These are phyloP conservation scores for Euclidia mi DNA, from an alignment of 2,888 invertebrate genomes.

Conservation along the genomic window DNA sequence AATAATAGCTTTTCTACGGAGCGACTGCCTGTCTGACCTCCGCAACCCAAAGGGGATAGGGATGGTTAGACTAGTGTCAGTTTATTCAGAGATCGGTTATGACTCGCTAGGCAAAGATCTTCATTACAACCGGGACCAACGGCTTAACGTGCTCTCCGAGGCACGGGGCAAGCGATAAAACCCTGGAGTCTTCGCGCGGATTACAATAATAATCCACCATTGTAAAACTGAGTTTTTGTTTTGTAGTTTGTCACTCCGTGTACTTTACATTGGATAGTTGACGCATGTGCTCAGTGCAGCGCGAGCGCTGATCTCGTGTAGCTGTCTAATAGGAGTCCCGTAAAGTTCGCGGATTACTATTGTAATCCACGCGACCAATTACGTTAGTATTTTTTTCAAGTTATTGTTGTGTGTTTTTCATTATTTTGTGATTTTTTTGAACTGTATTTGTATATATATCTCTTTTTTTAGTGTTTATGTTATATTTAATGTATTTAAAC, in stretches of 20 bases:
- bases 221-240: background rate
- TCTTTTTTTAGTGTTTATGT: background rate
- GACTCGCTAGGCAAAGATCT: too few species aligned
- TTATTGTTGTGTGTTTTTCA: background rate
- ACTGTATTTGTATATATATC: background rate
- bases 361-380: slow-evolving; percentile 1
- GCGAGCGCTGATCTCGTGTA: background rate
- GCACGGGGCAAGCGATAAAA: too few species aligned
- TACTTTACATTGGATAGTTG: background rate
- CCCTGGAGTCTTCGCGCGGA: background rate
- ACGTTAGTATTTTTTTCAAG: background rate
- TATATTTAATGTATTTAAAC: background rate
- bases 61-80: too few species aligned
- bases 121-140: too few species aligned
- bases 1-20: too few species aligned
- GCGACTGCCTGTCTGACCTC: too few species aligned
- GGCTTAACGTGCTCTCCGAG: too few species aligned
- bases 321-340: background rate
- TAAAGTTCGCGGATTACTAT: slow-evolving; percentile 1
- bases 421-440: background rate
- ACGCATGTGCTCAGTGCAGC: background rate
- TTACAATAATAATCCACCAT: slow-evolving; percentile 1
- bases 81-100: too few species aligned
- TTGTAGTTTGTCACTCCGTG: background rate
- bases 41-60: too few species aligned